A percentile compares a stretch with the other conserved stretches of the same genome.
Evolutionary conservation across 2,888 invertebrate genomes (phyloP).

Genomic region (Drosophila koepferae): DNA sequence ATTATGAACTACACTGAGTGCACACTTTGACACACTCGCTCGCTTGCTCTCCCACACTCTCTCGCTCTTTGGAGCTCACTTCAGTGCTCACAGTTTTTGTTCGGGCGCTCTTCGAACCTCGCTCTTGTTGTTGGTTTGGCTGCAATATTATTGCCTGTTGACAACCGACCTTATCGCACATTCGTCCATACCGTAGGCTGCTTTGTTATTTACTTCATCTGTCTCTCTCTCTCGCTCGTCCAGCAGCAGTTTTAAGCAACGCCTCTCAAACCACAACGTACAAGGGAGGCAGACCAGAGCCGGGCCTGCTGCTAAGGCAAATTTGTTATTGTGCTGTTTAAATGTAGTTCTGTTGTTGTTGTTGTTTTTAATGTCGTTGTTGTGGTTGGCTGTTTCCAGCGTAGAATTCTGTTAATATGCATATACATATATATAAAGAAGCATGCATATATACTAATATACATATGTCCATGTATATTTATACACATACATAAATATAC

Average conservation of each 20-base stretch:
- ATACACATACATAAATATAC: neutral
- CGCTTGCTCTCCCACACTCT: neutral
- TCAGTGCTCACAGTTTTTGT: constrained; percentile 18
- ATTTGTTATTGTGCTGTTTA: constrained; percentile 38
- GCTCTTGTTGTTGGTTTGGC: constrained; percentile 28
- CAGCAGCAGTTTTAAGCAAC: constrained; percentile 69
- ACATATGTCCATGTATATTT: neutral
- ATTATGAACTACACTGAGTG: constrained; percentile 35
- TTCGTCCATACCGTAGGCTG: constrained; percentile 26
- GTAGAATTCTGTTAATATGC: constrained; percentile 10
- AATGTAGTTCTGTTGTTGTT: constrained; percentile 53
- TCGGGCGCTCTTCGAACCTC: constrained; percentile 29
- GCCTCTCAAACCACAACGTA: constrained; percentile 65
- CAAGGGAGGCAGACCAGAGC: constrained; percentile 57
- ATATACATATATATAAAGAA: constrained; percentile 5
- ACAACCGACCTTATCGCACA: constrained; percentile 70
- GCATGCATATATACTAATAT: neutral
- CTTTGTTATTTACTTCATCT: constrained; percentile 34
- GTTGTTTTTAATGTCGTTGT: constrained; percentile 56
- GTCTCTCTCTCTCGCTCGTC: constrained; percentile 49
- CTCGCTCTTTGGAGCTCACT: constrained; percentile 30
- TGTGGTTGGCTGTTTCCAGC: constrained; percentile 69
- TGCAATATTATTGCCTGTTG: constrained; percentile 27
- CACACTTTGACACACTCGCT: constrained; percentile 21
- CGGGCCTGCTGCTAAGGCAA: constrained; percentile 45